phyloP scores from a whole-genome alignment of 30 jellyfish, hydroid and myxozoan species.

The Chrysaora quinquecirrha region DNA sequence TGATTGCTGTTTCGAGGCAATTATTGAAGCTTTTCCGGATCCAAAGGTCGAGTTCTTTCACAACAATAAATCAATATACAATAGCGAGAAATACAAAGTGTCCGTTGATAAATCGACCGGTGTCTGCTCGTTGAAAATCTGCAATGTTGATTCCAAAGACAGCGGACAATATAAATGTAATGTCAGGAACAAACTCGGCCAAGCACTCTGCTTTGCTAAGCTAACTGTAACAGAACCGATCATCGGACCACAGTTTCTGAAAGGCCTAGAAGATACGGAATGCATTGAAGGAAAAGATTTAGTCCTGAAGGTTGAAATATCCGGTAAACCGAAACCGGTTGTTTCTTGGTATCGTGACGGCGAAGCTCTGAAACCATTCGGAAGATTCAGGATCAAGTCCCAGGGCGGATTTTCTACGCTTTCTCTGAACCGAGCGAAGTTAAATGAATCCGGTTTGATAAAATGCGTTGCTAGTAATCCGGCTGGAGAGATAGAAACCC shows the following conservation, averaged over 20 bases:
- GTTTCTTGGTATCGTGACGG: conserved; percentile 87
- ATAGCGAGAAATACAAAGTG: conserved; percentile 39
- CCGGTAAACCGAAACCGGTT: conserved; percentile 95
- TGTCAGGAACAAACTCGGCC: conserved; percentile 77
- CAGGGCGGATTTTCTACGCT: conserved; percentile 67
- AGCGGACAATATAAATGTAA: conserved; percentile 84
- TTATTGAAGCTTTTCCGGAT: conserved; percentile 76
- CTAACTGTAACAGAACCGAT: conserved; percentile 70
- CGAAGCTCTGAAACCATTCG: conserved; percentile 70
- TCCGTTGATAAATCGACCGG: conserved; percentile 32
- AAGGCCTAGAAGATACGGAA: conserved; percentile 59
- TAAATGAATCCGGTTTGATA: conserved; percentile 72
- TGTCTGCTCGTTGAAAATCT: conserved; percentile 32
- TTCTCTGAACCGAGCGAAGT: conserved; percentile 57
- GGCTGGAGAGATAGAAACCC: conserved; percentile 80
- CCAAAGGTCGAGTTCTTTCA: conserved; percentile 86
- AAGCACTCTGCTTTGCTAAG: conserved; percentile 69
- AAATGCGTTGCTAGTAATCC: conserved; percentile 74
- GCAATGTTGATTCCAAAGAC: conserved; percentile 58
- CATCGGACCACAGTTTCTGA: conserved; percentile 80
- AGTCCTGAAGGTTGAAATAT: conserved; percentile 66
- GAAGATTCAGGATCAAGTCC: conserved; percentile 64
- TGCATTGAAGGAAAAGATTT: conserved; percentile 77
- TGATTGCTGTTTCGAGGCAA: conserved; percentile 50
- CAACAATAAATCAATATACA: conserved; percentile 64